phyloP scores from a whole-genome alignment of 2,888 invertebrate genomes.

The Patella pellucida region DNA sequence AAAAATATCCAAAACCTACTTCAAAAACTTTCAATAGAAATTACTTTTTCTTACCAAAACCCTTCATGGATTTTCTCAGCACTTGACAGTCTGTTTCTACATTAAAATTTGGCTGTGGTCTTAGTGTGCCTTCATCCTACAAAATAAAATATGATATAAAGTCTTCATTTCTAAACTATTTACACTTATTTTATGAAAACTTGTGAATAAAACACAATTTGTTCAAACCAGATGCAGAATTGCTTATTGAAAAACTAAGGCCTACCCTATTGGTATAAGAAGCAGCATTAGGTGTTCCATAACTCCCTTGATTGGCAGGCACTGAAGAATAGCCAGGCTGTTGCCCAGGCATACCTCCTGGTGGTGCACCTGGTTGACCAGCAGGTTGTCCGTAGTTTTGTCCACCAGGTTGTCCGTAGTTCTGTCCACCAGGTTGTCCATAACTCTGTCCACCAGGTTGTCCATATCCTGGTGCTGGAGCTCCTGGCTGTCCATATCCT shows the following conservation, averaged over 20 bases:
- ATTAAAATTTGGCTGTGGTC: conserved; percentile 61
- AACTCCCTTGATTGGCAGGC: conserved; percentile 14
- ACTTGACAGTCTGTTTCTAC: conserved; percentile 66
- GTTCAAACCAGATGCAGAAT: conserved; percentile 13
- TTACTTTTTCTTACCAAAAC: conserved; percentile 45
- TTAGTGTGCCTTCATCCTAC: conserved; percentile 64
- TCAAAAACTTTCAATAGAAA: too few species aligned
- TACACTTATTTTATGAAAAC: conserved; percentile 27
- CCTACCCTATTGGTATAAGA: conserved; percentile 41
- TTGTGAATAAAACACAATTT: conserved; percentile 6
- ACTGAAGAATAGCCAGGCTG: conserved; percentile 26
- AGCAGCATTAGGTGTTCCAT: conserved; percentile 27
- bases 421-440: conserved; percentile 7
- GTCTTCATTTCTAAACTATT: neutral
- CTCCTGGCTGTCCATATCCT: conserved; percentile 25
- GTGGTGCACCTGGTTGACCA: neutral
- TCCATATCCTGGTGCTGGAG: conserved; percentile 17
- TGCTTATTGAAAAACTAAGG: conserved; percentile 3
- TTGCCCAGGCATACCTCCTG: conserved; percentile 2
- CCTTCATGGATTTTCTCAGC: conserved; percentile 70
- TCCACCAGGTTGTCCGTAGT: conserved; percentile 25
- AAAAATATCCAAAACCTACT: too few species aligned
- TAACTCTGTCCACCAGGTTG: conserved; percentile 27
- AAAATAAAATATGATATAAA: conserved; percentile 19
- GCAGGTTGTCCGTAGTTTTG: conserved; percentile 17